Evolutionary conservation across 2,888 invertebrate genomes (phyloP).

Genomic region (Amblyjoppa proteus): DNA sequence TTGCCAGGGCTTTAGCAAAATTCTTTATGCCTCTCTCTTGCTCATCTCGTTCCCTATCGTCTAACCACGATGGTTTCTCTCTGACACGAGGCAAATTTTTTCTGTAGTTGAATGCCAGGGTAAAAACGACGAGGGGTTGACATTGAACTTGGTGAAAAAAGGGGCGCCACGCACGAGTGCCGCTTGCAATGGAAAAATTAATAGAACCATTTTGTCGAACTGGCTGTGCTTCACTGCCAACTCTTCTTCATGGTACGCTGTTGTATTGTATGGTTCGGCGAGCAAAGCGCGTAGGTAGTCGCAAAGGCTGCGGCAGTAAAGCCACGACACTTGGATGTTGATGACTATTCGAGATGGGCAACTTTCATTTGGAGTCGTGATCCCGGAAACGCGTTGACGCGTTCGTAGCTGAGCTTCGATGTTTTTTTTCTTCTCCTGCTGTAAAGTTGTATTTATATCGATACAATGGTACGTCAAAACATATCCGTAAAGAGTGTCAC

Average conservation of each 20-base stretch:
- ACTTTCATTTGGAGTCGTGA: slow-evolving; percentile 82
- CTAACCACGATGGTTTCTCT: slow-evolving; percentile 61
- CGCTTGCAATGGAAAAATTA: slow-evolving; percentile 84
- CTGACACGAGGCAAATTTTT: slow-evolving; percentile 71
- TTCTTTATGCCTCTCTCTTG: slow-evolving; percentile 66
- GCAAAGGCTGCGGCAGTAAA: slow-evolving; percentile 75
- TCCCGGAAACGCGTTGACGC: slow-evolving; percentile 81
- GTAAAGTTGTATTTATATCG: neutral
- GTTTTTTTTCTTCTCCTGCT: slow-evolving; percentile 11
- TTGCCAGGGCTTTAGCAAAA: slow-evolving; percentile 52
- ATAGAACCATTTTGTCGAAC: slow-evolving; percentile 83
- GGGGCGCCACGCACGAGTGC: slow-evolving; percentile 84
- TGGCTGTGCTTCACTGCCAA: slow-evolving; percentile 67
- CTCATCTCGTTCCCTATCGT: slow-evolving; percentile 53
- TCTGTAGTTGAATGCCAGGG: slow-evolving; percentile 51
- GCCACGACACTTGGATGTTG: slow-evolving; percentile 77
- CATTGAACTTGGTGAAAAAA: slow-evolving; percentile 54
- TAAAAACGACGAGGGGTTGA: slow-evolving; percentile 42
- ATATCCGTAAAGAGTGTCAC: neutral
- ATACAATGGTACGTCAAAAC: slow-evolving; percentile 13
- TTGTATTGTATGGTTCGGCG: slow-evolving; percentile 51
- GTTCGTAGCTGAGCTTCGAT: slow-evolving; percentile 32
- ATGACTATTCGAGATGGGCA: slow-evolving; percentile 79
- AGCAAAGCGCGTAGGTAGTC: slow-evolving; percentile 73
- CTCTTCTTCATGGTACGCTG: slow-evolving; percentile 53